These are phyloP conservation scores for Rotaria magnacalcarata DNA, from an alignment of 2,888 invertebrate species.

Conservation along the genomic window DNA sequence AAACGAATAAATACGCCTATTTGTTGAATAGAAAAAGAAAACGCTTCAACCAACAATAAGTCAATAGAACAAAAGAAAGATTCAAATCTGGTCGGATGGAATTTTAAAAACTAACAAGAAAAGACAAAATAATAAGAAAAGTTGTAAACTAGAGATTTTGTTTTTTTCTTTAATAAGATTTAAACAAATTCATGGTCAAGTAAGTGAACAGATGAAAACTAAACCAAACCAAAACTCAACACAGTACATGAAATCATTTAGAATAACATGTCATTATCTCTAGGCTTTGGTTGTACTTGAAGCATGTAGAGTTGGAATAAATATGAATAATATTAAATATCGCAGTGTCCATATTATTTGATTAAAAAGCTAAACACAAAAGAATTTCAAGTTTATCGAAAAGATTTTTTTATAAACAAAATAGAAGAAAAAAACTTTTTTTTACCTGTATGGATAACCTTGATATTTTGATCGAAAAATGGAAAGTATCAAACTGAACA, in stretches of 20 bases:
- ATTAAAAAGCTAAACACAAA: not conserved
- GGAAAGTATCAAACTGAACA: constrained; percentile 89
- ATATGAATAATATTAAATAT: not conserved
- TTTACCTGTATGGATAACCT: constrained; percentile 82
- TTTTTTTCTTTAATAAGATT: too few species aligned
- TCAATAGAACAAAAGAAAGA: too few species aligned
- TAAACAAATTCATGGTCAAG: too few species aligned
- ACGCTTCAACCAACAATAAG: too few species aligned
- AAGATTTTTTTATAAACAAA: not conserved
- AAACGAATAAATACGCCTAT: too few species aligned
- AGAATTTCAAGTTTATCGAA: not conserved
- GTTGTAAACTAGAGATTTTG: too few species aligned
- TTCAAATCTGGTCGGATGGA: too few species aligned
- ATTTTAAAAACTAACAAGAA: not conserved
- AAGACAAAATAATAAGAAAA: not conserved
- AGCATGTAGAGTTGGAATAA: too few species aligned
- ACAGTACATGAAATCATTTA: not conserved
- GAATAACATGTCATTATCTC: not conserved
- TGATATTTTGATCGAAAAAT: constrained; percentile 95
- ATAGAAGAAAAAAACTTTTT: not conserved
- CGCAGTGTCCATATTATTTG: not conserved
- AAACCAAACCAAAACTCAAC: too few species aligned
- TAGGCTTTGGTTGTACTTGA: too few species aligned
- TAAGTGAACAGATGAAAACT: too few species aligned
- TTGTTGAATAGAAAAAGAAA: too few species aligned